Evolutionary conservation across 1,140 invertebrate genomes (phyloP).

Genomic region (Eufriesea mexicana): DNA sequence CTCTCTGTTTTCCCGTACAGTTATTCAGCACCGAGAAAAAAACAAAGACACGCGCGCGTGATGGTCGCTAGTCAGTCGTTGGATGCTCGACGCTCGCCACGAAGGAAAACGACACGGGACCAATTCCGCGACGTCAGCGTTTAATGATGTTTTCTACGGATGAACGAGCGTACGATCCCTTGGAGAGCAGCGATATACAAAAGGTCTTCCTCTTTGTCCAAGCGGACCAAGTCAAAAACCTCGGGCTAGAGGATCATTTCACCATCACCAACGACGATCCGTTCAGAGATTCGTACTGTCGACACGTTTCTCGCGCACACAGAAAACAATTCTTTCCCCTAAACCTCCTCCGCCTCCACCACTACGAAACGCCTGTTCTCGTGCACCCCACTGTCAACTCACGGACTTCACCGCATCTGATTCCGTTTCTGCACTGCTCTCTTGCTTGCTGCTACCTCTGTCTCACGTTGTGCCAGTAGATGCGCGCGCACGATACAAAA

Average conservation of each 20-base stretch:
- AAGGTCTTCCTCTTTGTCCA: slow-evolving; percentile 37
- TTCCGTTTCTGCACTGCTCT: slow-evolving; percentile 63
- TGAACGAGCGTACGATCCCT: slow-evolving; percentile 41
- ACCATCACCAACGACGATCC: slow-evolving; percentile 53
- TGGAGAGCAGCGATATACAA: slow-evolving; percentile 24
- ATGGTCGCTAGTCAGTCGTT: slow-evolving; percentile 43
- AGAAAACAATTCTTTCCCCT: slow-evolving; percentile 59
- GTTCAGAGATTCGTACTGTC: slow-evolving; percentile 37
- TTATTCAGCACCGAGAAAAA: slow-evolving; percentile 56
- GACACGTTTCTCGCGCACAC: slow-evolving; percentile 59
- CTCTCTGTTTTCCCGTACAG: slow-evolving; percentile 53
- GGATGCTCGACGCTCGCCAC: slow-evolving; percentile 24
- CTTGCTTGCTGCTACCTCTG: slow-evolving; percentile 56
- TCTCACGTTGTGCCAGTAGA: slow-evolving; percentile 41
- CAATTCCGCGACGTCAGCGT: slow-evolving; percentile 45
- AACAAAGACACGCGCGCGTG: slow-evolving; percentile 51
- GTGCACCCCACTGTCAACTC: slow-evolving; percentile 66
- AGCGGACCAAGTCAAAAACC: slow-evolving; percentile 44
- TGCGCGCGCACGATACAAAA: slow-evolving; percentile 49
- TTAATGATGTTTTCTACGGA: slow-evolving; percentile 45
- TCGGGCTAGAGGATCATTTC: slow-evolving; percentile 65
- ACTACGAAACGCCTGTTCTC: slow-evolving; percentile 63
- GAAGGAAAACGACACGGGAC: slow-evolving; percentile 43
- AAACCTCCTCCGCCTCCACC: slow-evolving; percentile 55
- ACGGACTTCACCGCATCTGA: slow-evolving; percentile 68